These are phyloP conservation scores for Cyanoliseus patagonus DNA, from an alignment of 2,113 vertebrate genomes.

Conservation along the genomic window DNA sequence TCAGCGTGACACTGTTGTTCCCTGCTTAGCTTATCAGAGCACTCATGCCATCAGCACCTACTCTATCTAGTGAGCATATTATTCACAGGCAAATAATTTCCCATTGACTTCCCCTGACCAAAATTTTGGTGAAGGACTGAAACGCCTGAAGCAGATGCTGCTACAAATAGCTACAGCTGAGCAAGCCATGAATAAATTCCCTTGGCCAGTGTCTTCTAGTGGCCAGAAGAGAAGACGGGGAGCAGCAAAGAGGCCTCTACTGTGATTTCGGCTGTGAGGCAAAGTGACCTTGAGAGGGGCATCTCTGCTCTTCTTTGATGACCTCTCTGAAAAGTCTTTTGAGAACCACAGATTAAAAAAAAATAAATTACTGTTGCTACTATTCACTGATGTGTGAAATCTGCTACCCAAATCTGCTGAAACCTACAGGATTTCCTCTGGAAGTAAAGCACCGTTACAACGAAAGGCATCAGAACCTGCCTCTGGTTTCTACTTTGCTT, in stretches of 20 bases:
- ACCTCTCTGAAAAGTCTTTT: not conserved
- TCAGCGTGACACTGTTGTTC: rapidly evolving
- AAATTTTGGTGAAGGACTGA: rapidly evolving
- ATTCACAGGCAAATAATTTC: not conserved
- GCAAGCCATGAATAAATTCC: not conserved
- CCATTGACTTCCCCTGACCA: rapidly evolving
- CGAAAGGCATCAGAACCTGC: not conserved
- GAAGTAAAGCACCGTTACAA: not conserved
- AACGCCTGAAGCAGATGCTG: not conserved
- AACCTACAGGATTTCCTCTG: not conserved
- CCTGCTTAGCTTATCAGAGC: not conserved
- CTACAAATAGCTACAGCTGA: not conserved
- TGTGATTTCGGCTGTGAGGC: not conserved
- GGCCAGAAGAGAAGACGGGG: not conserved
- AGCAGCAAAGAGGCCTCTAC: rapidly evolving
- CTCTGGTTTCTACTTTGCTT: not conserved
- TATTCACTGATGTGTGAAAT: not conserved
- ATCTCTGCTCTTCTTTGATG: not conserved
- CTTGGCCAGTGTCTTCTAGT: not conserved
- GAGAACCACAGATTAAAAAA: not conserved
- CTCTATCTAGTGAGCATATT: not conserved
- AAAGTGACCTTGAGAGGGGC: rapidly evolving
- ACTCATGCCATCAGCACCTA: not conserved
- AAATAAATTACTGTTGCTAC: not conserved
- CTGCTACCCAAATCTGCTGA: not conserved